Conservation (phyloP, 2,113 vertebrate genomes). For the Engystomops pustulosus region DNA sequence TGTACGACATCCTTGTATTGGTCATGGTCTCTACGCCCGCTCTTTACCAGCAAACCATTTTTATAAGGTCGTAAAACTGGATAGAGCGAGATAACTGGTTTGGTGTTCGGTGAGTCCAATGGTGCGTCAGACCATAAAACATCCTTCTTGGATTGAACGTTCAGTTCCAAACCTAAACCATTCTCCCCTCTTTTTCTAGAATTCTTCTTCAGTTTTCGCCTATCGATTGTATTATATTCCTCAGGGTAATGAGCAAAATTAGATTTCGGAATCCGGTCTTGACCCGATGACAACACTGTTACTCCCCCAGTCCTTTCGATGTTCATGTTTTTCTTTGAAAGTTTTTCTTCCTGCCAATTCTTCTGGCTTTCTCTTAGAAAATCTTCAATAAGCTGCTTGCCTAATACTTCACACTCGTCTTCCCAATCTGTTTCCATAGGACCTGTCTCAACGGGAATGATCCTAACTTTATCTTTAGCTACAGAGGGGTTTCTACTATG, state of each 20-base stretch:
- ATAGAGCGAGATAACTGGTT: slow-evolving; percentile 63
- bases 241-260: slow-evolving; percentile 77
- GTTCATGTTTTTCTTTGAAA: slow-evolving; percentile 58
- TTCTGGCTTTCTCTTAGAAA: slow-evolving; percentile 80
- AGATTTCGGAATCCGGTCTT: slow-evolving; percentile 63
- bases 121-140: slow-evolving; percentile 56
- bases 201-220: slow-evolving; percentile 79
- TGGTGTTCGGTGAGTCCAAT: slow-evolving; percentile 41
- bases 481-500: slow-evolving; percentile 72
- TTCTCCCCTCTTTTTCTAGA: slow-evolving; percentile 63
- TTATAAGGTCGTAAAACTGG: slow-evolving; percentile 77
- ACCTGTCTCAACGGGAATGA: slow-evolving; percentile 84
- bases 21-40: slow-evolving; percentile 68
- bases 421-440: slow-evolving; percentile 82
- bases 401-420: slow-evolving; percentile 75
- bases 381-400: slow-evolving; percentile 77
- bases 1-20: slow-evolving; percentile 58
- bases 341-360: slow-evolving; percentile 76
- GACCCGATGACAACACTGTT: background rate
- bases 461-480: slow-evolving; percentile 85
- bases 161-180: slow-evolving; percentile 13
- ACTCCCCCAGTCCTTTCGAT: slow-evolving; percentile 59
- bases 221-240: slow-evolving; percentile 85
- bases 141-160: slow-evolving; percentile 49
- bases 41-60: slow-evolving; percentile 87